Evolutionary conservation across 1,140 invertebrate species (phyloP), one percentile per base, ranked within the genome.

Genomic region (Bombus sibiricus): DNA sequence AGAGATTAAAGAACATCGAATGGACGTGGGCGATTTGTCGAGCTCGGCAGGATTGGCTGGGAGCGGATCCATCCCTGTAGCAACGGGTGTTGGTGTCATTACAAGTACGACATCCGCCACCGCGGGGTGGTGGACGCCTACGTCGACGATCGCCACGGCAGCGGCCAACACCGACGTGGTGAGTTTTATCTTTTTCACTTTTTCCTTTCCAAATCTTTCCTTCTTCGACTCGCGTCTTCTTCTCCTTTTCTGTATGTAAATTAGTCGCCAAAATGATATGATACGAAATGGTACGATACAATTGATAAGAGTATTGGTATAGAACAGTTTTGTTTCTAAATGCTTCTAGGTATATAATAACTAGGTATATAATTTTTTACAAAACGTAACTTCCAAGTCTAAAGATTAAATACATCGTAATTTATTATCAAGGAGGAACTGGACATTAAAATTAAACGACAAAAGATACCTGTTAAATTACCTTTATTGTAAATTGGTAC

Each of bases 91-190:
- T 92, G 92, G 90, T 90, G 88, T 91, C 88, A 91, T 92, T 76
- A 91, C 88, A 77, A 91, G 85, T 68, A 86, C 81, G 72, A 89
- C 89, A 82, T 86, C 89, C 87, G 82, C 90, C 72, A 94, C 90
- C 83, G 87, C 92, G 85, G 93, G 93, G 89, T 95, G 94, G 94
- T 95, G 94, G 94, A 92, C 93, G 83, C 92, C 94, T 88, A 92
- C 92, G 84, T 92, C 93, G 90, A 93, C 93, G 59, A 91, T 93
- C 77, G 91, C 93, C 88, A 92, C 93, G 76, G 91, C 93, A 90
- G 88, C 94, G 69, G 90, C 93, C 71, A 95, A 94, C 87, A 93
- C 93, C 87, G 94, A 95, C 93, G 94, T 94, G 92, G 94, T 94
- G 84, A 93, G 93, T 89, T 8, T n/a, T 39, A 3, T 53, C 4